Base-by-base conservation (phyloP, 2,113 vertebrate genomes). In the Takifugu flavidus region DNA sequence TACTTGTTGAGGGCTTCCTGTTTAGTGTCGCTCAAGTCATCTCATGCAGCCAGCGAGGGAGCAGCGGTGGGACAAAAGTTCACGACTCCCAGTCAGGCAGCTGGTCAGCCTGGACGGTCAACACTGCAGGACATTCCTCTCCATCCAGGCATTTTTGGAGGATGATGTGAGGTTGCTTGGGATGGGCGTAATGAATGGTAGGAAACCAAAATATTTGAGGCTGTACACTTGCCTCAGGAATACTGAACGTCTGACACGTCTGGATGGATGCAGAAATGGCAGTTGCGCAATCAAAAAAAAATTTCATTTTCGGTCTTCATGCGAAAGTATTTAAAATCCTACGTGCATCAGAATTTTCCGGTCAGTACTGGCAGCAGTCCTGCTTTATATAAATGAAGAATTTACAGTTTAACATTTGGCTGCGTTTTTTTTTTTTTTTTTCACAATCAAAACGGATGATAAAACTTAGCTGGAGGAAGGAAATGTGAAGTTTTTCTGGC, bases 1-100 rank as follows among this genome's bases (percentile, higher is more conserved):
- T 74, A 84, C 84, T 90, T 89, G 85, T 83, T 77, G 82, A 85
- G 79, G 7, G 25, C 73, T 91, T 92, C 91, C 91, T 91, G 90
- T 91, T 91, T 90, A 83, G 82, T 90, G 89, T 88, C 77, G 77
- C 86, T 80, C 83, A 79, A 86, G 82, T 82, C 71, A 83, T 84
- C 74, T 72, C 65, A 59, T 76, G 82, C 85, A 82, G 83, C 73
- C 82, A 78, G 70, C 25, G 13, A 79, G 80, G 79, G 82, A 87
- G 81, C 80, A 83, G 70, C 65, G 62, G 62, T 27, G 55, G 88
- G 84, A 89, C 87, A 89, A 90, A 88, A 91, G 89, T 88, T 91
- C 89, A 90, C 56, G 78, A 83, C 80, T 80, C 76, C 72, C 73
- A 80, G 79, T 74, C 47, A 78, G 74, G 75, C 80, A 78, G 76